These are phyloP conservation scores for Cephalopachus bancanus DNA, from an alignment of 2,797 vertebrate genomes.

Conservation along the genomic window DNA sequence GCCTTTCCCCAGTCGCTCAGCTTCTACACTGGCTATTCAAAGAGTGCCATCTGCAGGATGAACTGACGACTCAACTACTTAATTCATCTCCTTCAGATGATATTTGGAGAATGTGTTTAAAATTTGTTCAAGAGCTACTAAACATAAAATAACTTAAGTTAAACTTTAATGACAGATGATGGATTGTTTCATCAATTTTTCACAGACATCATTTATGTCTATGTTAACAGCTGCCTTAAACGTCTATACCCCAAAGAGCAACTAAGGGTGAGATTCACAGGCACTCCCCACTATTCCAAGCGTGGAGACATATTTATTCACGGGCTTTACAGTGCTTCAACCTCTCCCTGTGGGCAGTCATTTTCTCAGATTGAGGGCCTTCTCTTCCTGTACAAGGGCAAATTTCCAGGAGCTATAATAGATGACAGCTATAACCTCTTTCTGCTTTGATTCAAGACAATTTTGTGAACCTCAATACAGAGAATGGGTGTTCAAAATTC, in stretches of 20 bases:
- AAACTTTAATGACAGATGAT: neutral
- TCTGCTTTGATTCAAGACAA: neutral
- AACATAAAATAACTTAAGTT: neutral
- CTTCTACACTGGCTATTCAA: conserved; percentile 42
- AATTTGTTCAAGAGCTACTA: conserved; percentile 46
- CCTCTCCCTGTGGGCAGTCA: neutral
- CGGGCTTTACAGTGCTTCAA: neutral
- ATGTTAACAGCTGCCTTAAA: conserved; percentile 14
- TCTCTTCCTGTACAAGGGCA: neutral
- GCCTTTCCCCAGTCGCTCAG: neutral
- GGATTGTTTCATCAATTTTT: conserved; percentile 4
- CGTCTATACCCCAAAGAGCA: conserved; percentile 10
- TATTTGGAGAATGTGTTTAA: conserved; percentile 25
- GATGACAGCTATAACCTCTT: neutral
- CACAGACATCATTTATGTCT: neutral
- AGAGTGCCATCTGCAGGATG: conserved; percentile 81
- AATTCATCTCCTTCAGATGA: conserved; percentile 30
- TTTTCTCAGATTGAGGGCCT: neutral
- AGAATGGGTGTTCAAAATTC: conserved; percentile 20
- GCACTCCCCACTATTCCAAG: neutral
- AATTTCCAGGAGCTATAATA: neutral
- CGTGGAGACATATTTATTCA: neutral
- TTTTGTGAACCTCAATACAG: conserved; percentile 18
- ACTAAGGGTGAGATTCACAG: neutral
- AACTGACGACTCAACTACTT: conserved; percentile 33